phyloP scores from a whole-genome alignment of 1,140 invertebrate genomes.

The Galendromus occidentalis region DNA sequence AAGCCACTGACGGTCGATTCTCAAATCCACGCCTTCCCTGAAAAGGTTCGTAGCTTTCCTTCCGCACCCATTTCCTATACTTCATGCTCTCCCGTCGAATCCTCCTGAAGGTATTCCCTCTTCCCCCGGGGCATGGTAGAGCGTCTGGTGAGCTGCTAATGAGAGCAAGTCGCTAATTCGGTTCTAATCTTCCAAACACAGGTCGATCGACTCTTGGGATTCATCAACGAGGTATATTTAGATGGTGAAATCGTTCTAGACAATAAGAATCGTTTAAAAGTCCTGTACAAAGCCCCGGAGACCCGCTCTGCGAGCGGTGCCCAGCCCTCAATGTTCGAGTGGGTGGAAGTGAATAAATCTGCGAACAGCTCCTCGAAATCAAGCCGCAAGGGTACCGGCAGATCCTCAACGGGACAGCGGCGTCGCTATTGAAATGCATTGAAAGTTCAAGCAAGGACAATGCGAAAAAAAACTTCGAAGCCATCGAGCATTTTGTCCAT shows the following conservation, averaged over 20 bases:
- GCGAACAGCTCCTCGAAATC: neutral
- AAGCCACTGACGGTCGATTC: conserved; percentile 17
- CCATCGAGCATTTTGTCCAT: no score
- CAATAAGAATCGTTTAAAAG: conserved; percentile 20
- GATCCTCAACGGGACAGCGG: neutral
- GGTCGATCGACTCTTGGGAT: conserved; percentile 28
- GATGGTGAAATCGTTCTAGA: conserved; percentile 24
- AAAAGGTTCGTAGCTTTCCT: conserved; percentile 22
- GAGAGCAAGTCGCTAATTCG: no score
- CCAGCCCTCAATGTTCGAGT: conserved; percentile 1
- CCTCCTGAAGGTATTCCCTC: no score
- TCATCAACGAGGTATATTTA: conserved; percentile 30
- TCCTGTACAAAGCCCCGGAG: conserved; percentile 2
- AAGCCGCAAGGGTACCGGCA: neutral
- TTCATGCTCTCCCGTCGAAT: no score
- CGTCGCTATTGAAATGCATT: neutral
- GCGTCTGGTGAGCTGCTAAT: no score
- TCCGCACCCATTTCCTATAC: no score
- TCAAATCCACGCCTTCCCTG: conserved; percentile 27
- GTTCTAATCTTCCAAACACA: neutral
- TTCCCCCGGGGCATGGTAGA: no score
- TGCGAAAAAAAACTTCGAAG: no score
- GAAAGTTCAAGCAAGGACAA: no score
- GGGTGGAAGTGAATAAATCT: conserved; percentile 2
- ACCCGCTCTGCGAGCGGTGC: neutral